Evolutionary conservation across 1,140 invertebrate species (phyloP).

Genomic region (Drosophila saltans): DNA sequence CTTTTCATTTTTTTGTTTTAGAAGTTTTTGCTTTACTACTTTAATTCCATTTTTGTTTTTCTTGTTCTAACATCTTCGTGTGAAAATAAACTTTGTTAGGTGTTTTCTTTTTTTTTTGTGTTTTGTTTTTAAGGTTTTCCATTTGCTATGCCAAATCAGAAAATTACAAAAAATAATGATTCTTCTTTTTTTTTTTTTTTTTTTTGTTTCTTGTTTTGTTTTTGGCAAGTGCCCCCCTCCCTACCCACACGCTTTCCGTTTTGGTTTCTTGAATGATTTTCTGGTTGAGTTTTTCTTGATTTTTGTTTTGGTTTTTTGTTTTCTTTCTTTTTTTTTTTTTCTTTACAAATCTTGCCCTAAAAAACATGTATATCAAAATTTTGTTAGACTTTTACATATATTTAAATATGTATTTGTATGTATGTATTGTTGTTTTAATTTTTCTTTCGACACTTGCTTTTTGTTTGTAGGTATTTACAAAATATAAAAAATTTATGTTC

Average conservation of each 20-base stretch:
- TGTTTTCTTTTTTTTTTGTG: neutral
- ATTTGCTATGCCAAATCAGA: slow-evolving; percentile 13
- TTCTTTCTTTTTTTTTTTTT: slow-evolving; percentile 14
- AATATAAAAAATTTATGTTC: slow-evolving; percentile 41
- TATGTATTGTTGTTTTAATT: neutral
- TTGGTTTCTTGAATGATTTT: neutral
- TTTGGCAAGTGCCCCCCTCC: slow-evolving; percentile 5
- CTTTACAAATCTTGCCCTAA: slow-evolving; percentile 20
- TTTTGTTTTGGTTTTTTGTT: neutral
- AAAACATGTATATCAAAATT: slow-evolving; percentile 11
- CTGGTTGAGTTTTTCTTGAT: neutral
- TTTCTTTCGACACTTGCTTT: slow-evolving; percentile 1
- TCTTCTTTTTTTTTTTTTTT: neutral
- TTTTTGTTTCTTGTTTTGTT: neutral
- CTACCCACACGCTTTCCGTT: neutral
- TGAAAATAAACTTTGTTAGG: slow-evolving; percentile 50
- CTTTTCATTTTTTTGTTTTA: slow-evolving; percentile 27
- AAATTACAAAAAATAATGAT: slow-evolving; percentile 12
- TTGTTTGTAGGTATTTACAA: slow-evolving; percentile 56
- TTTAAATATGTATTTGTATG: slow-evolving; percentile 4
- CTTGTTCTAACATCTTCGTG: slow-evolving; percentile 36
- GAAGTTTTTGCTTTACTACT: slow-evolving; percentile 25
- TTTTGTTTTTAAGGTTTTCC: slow-evolving; percentile 12
- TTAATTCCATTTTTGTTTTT: slow-evolving; percentile 36
- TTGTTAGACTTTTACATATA: slow-evolving; percentile 14